Base-by-base conservation (phyloP, 2,797 vertebrate species). In the Aeoliscus strigatus region DNA sequence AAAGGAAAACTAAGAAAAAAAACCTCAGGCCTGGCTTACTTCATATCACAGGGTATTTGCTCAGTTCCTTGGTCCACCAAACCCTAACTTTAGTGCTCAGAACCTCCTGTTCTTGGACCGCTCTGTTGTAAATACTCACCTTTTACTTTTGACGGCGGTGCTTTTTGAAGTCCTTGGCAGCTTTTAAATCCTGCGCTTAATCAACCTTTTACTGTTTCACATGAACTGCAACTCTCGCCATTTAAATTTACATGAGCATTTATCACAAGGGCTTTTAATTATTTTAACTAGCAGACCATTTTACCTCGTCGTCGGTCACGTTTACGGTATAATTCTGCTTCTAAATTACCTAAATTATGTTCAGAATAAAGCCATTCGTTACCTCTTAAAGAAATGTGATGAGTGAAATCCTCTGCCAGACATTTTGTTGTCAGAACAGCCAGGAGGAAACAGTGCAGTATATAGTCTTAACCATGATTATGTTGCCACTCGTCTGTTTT, bases 21-120 rank as follows among this genome's bases (percentile, higher is more conserved):
- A 48, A 11, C 45, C 41, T 60, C 49, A 44, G 70, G 57, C 75
- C 75, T 75, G 66, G 70, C 75, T 79, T 80, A 73, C 62, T 60
- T 86, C 70, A 73, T 77, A 84, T 84, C 79, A 70, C 70, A 59
- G 67, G 26, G 64, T 83, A 69, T 89, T 87, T 88, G 70, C 72
- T 79, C 64, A 79, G 65, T 69, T 64, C 58, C 54, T 35, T 12
- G 35, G 46, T 63, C 60, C 64, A 70, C 72, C 75, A 63, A 69
- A 60, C 50, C 50, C 59, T 42, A 56, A 71, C 56, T 81, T 75
- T 43, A 77, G 58, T 41, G 26, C 67, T 63, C 70, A 39, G 57
- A 60, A 59, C 59, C 78, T 72, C 59, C 47, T 49, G 58, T 48
- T 56, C 33, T 61, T 78, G 45, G 75, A 73, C 79, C 49, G 11